These are phyloP conservation scores for Drosophila kanapiae DNA, from an alignment of 1,140 invertebrate species.

Conservation along the genomic window DNA sequence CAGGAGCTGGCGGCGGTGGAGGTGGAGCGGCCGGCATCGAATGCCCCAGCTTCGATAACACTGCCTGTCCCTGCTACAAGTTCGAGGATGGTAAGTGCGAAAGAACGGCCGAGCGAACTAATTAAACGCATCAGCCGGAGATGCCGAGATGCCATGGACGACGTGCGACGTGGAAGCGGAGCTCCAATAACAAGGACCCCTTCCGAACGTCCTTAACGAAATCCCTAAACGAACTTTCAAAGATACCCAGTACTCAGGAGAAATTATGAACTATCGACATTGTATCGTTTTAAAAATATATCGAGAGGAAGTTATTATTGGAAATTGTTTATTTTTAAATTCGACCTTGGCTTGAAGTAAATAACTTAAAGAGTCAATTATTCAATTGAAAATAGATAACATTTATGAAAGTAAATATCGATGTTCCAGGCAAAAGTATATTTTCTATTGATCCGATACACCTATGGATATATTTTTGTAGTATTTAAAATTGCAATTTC, in stretches of 20 bases:
- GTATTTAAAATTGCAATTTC: too few species aligned
- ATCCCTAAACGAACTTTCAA: too few species aligned
- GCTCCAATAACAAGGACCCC: slow-evolving; percentile 40
- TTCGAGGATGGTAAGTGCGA: slow-evolving; percentile 91
- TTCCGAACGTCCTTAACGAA: neutral
- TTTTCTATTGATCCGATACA: too few species aligned
- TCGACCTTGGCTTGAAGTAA: too few species aligned
- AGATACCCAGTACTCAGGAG: too few species aligned
- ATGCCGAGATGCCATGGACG: slow-evolving; percentile 8
- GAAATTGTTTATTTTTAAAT: neutral
- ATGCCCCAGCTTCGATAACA: slow-evolving; percentile 90
- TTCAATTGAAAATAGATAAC: too few species aligned
- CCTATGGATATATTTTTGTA: too few species aligned
- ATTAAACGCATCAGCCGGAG: slow-evolving; percentile 57
- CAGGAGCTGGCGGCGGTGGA: neutral
- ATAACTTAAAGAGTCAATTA: too few species aligned
- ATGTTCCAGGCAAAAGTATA: too few species aligned
- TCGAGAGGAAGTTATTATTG: neutral
- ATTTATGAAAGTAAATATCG: too few species aligned
- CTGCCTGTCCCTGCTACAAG: slow-evolving; percentile 95
- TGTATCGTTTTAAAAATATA: too few species aligned
- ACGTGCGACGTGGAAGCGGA: slow-evolving; percentile 35
- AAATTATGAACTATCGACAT: too few species aligned
- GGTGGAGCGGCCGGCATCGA: slow-evolving; percentile 81
- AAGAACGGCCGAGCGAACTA: slow-evolving; percentile 52